These are phyloP conservation scores for Heterochromis multidens DNA, from an alignment of 2,113 vertebrate genomes.

Conservation along the genomic window DNA sequence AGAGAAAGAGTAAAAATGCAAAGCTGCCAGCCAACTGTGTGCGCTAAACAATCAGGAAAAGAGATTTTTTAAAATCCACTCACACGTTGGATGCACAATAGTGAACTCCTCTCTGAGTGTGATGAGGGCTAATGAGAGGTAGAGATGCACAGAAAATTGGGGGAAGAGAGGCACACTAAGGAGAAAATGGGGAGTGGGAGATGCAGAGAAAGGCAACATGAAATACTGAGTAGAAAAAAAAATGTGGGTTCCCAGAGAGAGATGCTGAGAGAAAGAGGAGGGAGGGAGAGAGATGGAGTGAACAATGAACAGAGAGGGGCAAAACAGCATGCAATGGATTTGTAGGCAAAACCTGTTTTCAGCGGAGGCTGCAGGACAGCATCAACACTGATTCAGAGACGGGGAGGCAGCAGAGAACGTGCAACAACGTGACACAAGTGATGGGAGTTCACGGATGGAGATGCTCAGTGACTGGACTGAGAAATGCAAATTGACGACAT, in stretches of 20 bases:
- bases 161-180: constrained; percentile 22
- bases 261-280: constrained; percentile 55
- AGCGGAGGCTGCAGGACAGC: constrained; percentile 49
- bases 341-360: constrained; percentile 59
- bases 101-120: constrained; percentile 28
- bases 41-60: constrained; percentile 13
- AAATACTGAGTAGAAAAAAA: constrained; percentile 46
- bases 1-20: constrained; percentile 16
- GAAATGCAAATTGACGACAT: background rate
- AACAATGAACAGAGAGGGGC: constrained; percentile 60
- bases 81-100: constrained; percentile 48
- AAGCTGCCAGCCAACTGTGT: background rate
- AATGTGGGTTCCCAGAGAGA: constrained; percentile 61
- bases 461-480: background rate
- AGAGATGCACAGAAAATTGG: constrained; percentile 47
- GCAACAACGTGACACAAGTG: constrained; percentile 12
- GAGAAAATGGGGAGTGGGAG: constrained; percentile 40
- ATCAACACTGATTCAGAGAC: constrained; percentile 28
- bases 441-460: constrained; percentile 15
- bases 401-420: constrained; percentile 8
- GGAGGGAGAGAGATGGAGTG: constrained; percentile 50
- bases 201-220: constrained; percentile 34
- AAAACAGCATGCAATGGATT: constrained; percentile 48
- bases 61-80: constrained; percentile 42
- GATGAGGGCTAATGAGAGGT: constrained; percentile 27